Conservation (phyloP, 2,797 vertebrate species). For the Tragopan temminckii region DNA sequence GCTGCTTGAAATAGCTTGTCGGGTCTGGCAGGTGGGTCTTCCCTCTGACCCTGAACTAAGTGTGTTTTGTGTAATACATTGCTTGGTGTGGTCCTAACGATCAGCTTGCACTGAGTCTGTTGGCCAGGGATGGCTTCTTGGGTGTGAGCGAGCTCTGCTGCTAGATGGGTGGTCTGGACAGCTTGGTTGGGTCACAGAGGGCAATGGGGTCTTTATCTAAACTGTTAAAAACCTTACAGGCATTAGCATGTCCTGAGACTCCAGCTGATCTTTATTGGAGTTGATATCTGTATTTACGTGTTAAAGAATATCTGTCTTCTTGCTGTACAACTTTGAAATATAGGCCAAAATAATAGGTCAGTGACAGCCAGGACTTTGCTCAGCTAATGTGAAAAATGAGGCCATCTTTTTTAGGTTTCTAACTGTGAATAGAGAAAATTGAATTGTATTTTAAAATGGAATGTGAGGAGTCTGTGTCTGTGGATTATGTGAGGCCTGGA, state of each 20-base stretch:
- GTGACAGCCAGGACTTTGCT: neutral
- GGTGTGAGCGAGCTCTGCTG: neutral
- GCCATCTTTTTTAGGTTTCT: neutral
- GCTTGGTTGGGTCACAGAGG: neutral
- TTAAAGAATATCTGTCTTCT: neutral
- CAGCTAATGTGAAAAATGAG: constrained; percentile 24
- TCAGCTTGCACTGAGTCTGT: accelerated
- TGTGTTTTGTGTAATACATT: accelerated
- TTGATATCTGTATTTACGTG: neutral
- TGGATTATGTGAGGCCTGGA: neutral
- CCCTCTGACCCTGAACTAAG: neutral
- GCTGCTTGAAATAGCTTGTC: neutral
- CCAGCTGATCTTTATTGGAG: neutral
- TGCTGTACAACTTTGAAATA: neutral
- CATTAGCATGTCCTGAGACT: constrained; percentile 27
- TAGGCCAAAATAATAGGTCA: neutral
- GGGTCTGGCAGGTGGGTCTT: neutral
- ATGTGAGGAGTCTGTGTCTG: neutral
- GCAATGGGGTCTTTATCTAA: constrained; percentile 42
- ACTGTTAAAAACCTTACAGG: constrained; percentile 38
- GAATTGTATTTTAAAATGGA: neutral
- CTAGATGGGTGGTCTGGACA: constrained; percentile 43
- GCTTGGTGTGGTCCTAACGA: accelerated
- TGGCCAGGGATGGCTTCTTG: neutral
- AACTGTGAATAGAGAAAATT: neutral